Evolutionary conservation across 2,113 vertebrate species (phyloP), one percentile per base, ranked within the genome.

Genomic region (Rhadina sibilatrix): DNA sequence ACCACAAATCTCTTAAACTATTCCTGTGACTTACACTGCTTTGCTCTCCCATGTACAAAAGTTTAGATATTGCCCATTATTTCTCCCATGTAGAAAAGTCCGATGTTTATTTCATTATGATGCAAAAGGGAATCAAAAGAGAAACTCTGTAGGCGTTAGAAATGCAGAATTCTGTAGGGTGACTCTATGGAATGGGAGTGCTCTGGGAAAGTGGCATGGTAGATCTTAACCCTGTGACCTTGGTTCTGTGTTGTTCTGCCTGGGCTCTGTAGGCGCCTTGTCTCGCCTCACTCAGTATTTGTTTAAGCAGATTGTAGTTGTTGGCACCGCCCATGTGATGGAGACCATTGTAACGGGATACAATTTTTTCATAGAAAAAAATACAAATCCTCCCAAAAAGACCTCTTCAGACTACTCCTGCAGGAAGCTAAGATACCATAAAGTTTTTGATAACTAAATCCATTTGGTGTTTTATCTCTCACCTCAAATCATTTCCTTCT

Each of bases 401-500:
- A 75, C 56, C 52, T 76, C 21, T 89, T 86, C 37, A 61, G 40
- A 38, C 40, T 84, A 37, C 53, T 87, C 64, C 60, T 69, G 46
- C 42, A 87, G 56, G 56, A 93, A 81, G 57, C 53, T 82, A 71
- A 87, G 69, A 82, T 35, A 65, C 46, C 69, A 35, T 94, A 65
- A 95, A 64, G 68, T 83, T 93, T 94, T 94, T 94, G 90, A 96
- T 96, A 96, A 84, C 94, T 94, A 94, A 96, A 97, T 96, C 92
- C 65, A 84, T 96, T 97, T 90, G 69, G 61, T 90, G 69, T 59
- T 94, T 93, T 90, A 94, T 95, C 35, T 93, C 28, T 82, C 4
- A 12, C 44, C 44, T 96, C 77, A 92, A 83, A 92, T 94, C 1
- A 82, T 92, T 96, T 97, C 61, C 80, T 82, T 94, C 49, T 90